Evolutionary conservation across 1,140 invertebrate species (phyloP), one percentile per base, ranked within the genome.

Genomic region (Aphelenchoides besseyi): DNA sequence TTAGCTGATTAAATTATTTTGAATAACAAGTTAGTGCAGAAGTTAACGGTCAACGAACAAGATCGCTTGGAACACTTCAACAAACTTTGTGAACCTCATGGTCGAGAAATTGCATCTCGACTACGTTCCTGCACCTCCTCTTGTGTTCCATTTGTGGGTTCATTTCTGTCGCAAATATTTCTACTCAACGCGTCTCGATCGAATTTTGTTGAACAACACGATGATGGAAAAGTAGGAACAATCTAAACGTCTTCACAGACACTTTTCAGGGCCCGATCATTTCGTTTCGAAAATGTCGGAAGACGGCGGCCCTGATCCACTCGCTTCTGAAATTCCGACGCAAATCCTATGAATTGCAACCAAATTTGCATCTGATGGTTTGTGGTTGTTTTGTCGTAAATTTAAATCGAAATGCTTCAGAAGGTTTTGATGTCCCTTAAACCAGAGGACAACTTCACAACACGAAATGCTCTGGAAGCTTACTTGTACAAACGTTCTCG

Each of bases 201-300:
- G 55, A 59, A 5, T 33, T 5, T 59, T 33, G 5, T 59, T 5
- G 55, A 59, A 28, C 5, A 23, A 59, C 5, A 59, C 5, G 55
- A 59, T 8, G 5, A 12, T 28, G 18, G 12, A 23, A 23, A 59
- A 59, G 5, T 59, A 23, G 5, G 55, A 33, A 59, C 55, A 8
- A 18, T 5, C 5, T 59, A 8, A 8, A 59, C 5, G 37, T 41
- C n/a, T 29, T 59, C 55, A 8, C 5, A 23, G 5, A 5, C 5
- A 23, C 5, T 16, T 59, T 59, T 12, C 5, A 59, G 18, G 18
- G 32, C 16, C 26, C 5, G 55, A 8, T 29, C 5, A 59, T 59
- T 59, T 59, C 5, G 5, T 59, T 59, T 33, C 55, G 55, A 5
- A 59, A 59, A 33, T 59, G 55, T 23, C 5, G 55, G 12, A 59